These are phyloP conservation scores for Gorsachius magnificus DNA, from an alignment of 2,797 vertebrate species.

Conservation along the genomic window DNA sequence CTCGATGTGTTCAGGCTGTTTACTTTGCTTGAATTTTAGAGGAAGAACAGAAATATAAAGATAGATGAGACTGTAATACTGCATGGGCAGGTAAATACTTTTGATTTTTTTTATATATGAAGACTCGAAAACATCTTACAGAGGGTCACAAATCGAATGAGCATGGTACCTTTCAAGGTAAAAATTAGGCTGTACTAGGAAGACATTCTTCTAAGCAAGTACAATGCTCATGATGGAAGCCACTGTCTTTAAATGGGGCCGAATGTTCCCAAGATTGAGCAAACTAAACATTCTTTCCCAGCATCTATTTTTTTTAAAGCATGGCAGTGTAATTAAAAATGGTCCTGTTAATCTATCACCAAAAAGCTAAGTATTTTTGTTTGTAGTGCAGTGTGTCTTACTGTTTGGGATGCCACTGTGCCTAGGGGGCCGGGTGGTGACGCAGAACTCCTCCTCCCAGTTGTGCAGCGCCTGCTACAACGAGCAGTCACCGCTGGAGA, in stretches of 20 bases:
- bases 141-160: not conserved
- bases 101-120: not conserved
- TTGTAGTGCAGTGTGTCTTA: not conserved
- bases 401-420: not conserved
- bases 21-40: constrained; percentile 41
- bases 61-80: constrained; percentile 43
- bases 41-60: constrained; percentile 54
- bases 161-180: not conserved
- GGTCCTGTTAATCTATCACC: not conserved
- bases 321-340: not conserved
- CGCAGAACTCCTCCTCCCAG: not conserved
- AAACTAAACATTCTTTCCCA: not conserved
- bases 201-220: not conserved
- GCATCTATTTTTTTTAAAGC: not conserved
- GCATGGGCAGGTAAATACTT: constrained; percentile 37
- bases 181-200: not conserved
- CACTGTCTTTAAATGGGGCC: not conserved
- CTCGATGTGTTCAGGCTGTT: constrained; percentile 19
- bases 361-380: not conserved
- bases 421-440: not conserved
- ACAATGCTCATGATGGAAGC: not conserved
- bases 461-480: not conserved
- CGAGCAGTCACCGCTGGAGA: not conserved
- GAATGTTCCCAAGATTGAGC: not conserved
- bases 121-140: not conserved